Conservation (phyloP, 2,797 vertebrate species). For the Novumbra hubbsi region DNA sequence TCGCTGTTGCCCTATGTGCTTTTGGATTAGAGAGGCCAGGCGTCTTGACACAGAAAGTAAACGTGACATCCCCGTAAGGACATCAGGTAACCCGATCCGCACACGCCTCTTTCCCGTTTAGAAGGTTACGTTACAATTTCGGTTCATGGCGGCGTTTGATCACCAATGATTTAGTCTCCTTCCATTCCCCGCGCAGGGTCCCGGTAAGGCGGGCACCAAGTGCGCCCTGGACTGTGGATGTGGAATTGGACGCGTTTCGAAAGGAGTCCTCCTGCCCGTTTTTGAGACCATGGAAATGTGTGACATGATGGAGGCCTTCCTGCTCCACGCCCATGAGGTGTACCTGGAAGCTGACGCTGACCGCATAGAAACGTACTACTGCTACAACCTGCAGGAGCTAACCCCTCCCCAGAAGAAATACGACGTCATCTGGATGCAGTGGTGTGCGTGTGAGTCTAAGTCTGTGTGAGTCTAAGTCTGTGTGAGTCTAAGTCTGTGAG, state of each 20-base stretch:
- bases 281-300: slow-evolving; percentile 89
- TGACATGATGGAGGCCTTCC: slow-evolving; percentile 94
- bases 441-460: slow-evolving; percentile 68
- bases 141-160: not conserved
- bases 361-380: slow-evolving; percentile 87
- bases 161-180: not conserved
- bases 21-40: slow-evolving; percentile 33
- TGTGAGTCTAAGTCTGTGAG: slow-evolving; percentile 1
- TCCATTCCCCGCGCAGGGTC: slow-evolving; percentile 71
- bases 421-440: slow-evolving; percentile 96
- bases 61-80: slow-evolving; percentile 13
- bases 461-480: not conserved
- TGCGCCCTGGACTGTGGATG: slow-evolving; percentile 89
- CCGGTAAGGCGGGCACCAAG: slow-evolving; percentile 82
- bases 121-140: not conserved
- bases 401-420: slow-evolving; percentile 80
- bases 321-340: slow-evolving; percentile 86
- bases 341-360: slow-evolving; percentile 82
- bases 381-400: slow-evolving; percentile 89
- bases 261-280: slow-evolving; percentile 87
- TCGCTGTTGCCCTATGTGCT: slow-evolving; percentile 28
- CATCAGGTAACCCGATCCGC: not conserved
- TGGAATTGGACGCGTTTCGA: slow-evolving; percentile 91
- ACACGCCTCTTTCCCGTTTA: slow-evolving; percentile 23
- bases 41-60: slow-evolving; percentile 45